A percentile compares a stretch with the other conserved stretches of the same genome.
phyloP scores from a whole-genome alignment of 1,140 invertebrate genomes.

The Phymastichus coffea region DNA sequence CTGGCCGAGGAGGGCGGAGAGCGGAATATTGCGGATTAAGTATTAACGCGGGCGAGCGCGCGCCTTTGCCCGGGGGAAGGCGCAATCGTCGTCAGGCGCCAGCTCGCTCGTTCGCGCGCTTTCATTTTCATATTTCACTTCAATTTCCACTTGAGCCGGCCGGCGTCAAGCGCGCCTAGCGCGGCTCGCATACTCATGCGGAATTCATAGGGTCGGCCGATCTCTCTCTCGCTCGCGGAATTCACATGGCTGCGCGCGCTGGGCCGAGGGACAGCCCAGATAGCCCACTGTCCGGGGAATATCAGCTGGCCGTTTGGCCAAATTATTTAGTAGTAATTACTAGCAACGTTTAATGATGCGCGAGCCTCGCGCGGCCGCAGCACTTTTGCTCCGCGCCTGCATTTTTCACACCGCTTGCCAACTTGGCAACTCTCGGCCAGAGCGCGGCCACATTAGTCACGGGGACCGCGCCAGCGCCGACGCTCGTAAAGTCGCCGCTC shows the following conservation, averaged over 20 bases:
- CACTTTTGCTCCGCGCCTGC: background rate
- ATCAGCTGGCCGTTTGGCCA: constrained; percentile 33
- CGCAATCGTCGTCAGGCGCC: background rate
- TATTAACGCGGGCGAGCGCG: background rate
- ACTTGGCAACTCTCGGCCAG: no score
- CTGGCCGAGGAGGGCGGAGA: no score
- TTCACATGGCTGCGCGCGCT: constrained; percentile 40
- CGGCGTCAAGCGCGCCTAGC: constrained; percentile 34
- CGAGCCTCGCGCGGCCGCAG: background rate
- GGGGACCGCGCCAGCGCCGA: no score
- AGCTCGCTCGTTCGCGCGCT: constrained; percentile 10
- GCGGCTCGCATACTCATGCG: constrained; percentile 46
- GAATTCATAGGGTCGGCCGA: constrained; percentile 48
- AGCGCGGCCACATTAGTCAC: no score
- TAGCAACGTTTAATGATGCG: constrained; percentile 31
- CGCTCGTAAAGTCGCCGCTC: no score
- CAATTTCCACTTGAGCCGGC: constrained; percentile 51
- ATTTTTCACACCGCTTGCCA: no score
- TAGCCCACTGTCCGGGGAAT: constrained; percentile 18
- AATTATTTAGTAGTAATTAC: constrained; percentile 49
- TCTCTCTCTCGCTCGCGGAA: constrained; percentile 31
- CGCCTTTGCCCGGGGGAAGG: constrained; percentile 15
- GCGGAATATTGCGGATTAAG: constrained; percentile 2
- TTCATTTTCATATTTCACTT: constrained; percentile 54
- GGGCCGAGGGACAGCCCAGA: background rate